phyloP scores from a whole-genome alignment of 2,888 invertebrate genomes.

The Napeogenes sylphis region DNA sequence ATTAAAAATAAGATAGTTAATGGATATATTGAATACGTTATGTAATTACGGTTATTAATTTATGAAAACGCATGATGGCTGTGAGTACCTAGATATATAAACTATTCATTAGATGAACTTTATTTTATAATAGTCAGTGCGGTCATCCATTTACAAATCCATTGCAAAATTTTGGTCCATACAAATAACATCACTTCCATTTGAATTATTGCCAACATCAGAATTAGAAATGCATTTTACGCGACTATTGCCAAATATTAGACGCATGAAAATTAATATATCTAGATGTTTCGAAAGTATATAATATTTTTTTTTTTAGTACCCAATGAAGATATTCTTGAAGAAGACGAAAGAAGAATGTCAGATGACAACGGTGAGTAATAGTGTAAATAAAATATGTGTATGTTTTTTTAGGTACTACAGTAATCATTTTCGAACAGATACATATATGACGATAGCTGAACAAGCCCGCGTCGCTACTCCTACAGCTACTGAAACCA shows the following conservation, averaged over 20 bases:
- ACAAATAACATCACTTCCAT: conserved; percentile 18
- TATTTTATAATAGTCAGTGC: not conserved
- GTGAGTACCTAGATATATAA: not conserved
- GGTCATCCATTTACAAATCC: not conserved
- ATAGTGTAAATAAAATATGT: not conserved
- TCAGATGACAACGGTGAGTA: conserved; percentile 66
- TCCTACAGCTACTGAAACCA: conserved; percentile 92
- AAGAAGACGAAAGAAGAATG: conserved; percentile 71
- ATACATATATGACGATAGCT: conserved; percentile 70
- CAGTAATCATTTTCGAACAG: conserved; percentile 37
- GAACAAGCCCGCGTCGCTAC: conserved; percentile 88
- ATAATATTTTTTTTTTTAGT: conserved; percentile 55
- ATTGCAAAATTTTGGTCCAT: not conserved
- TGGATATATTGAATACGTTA: too few relatives aligned
- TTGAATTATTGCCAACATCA: conserved; percentile 33
- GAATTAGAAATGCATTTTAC: conserved; percentile 28
- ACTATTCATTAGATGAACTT: not conserved
- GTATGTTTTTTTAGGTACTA: not conserved
- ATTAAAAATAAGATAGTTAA: too few relatives aligned
- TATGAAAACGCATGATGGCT: not conserved
- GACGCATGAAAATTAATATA: conserved; percentile 24
- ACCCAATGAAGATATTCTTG: conserved; percentile 73
- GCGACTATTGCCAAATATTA: conserved; percentile 28
- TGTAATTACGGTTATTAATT: too few relatives aligned
- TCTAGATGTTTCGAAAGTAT: conserved; percentile 4